These are phyloP conservation scores for Macrophya alboannulata DNA, from an alignment of 2,888 invertebrate species.

Conservation along the genomic window DNA sequence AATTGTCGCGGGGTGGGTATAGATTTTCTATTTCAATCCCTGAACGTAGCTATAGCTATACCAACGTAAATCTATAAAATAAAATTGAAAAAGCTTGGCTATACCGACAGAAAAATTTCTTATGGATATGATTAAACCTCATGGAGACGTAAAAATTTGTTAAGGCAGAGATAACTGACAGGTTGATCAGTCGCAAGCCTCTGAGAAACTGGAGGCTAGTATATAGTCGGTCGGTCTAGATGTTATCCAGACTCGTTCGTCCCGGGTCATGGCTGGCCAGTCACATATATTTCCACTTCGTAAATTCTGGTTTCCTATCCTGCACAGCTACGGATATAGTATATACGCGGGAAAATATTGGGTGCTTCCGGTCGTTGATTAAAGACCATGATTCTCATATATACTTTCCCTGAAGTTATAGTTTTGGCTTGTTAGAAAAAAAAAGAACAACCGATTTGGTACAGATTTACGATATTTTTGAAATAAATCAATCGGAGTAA, in stretches of 20 bases:
- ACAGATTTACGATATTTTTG: background rate
- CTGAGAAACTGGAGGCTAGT: background rate
- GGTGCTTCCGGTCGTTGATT: conserved; percentile 33
- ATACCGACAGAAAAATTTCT: background rate
- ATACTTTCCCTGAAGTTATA: background rate
- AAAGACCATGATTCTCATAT: background rate
- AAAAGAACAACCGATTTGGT: background rate
- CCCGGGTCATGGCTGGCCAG: conserved; percentile 36
- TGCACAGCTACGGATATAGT: background rate
- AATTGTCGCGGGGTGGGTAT: background rate
- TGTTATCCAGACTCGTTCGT: background rate
- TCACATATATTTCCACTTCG: conserved; percentile 49
- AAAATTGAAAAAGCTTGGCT: no score
- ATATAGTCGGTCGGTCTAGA: background rate
- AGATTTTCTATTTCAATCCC: background rate
- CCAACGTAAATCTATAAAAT: background rate
- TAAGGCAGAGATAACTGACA: background rate
- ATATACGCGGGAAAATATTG: conserved; percentile 23
- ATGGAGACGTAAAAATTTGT: background rate
- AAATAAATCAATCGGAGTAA: background rate
- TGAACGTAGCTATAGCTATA: background rate
- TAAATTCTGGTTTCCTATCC: conserved; percentile 45
- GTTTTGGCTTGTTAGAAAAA: background rate
- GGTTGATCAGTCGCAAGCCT: background rate
- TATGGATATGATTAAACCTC: background rate